phyloP scores from a whole-genome alignment of 2,797 vertebrate species.

The Tauraco hartlaubi region DNA sequence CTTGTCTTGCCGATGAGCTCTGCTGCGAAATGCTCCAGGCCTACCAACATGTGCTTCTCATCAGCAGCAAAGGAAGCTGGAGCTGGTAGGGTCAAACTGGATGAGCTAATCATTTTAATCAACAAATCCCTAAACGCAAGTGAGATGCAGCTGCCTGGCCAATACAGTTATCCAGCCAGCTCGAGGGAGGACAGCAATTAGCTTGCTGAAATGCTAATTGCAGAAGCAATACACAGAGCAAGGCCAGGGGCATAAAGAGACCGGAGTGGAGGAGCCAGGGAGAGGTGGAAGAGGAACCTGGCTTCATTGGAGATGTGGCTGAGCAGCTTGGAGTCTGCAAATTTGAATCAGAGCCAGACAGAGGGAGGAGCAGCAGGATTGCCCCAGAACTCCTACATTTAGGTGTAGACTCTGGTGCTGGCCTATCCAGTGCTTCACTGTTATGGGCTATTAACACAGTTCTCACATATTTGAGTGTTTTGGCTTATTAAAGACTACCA shows the following conservation, averaged over 20 bases:
- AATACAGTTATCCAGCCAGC: neutral
- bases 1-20: neutral
- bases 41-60: constrained; percentile 41
- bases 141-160: constrained; percentile 15
- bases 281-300: neutral
- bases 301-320: neutral
- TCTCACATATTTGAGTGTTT: neutral
- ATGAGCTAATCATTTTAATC: constrained; percentile 55
- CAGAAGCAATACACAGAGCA: neutral
- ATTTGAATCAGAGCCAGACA: neutral
- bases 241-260: neutral
- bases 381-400: neutral
- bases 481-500: neutral
- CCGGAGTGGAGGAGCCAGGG: neutral
- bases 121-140: constrained; percentile 18
- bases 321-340: rapidly evolving
- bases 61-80: constrained; percentile 27
- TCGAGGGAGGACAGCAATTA: neutral
- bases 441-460: neutral
- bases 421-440: neutral
- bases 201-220: constrained; percentile 10
- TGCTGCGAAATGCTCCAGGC: neutral
- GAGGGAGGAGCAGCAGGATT: neutral
- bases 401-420: neutral
- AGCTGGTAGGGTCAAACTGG: constrained; percentile 22